Evolutionary conservation across 1,140 invertebrate species (phyloP).

Genomic region (fruit fly (Drosophila melanogaster)): DNA sequence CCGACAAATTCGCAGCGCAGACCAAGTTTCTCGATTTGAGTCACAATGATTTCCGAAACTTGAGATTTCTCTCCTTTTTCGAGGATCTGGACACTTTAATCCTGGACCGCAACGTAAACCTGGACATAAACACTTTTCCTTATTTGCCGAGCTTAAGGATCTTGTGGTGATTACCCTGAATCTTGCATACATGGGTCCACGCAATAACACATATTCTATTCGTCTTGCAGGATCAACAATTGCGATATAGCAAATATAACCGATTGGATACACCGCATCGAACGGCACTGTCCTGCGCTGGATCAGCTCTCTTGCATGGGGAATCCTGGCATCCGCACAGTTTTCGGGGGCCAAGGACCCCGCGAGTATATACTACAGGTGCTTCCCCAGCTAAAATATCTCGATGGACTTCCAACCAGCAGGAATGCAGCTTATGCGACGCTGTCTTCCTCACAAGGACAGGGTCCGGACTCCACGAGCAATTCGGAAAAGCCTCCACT

Average conservation of each 20-base stretch:
- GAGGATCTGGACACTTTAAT: constrained; percentile 76
- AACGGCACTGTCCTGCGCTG: constrained; percentile 66
- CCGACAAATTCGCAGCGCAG: constrained; percentile 74
- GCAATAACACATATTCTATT: background rate
- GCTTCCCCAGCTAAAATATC: constrained; percentile 63
- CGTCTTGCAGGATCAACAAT: constrained; percentile 71
- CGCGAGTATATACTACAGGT: constrained; percentile 67
- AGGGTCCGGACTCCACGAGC: constrained; percentile 59
- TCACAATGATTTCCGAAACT: constrained; percentile 74
- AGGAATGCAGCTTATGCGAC: constrained; percentile 11
- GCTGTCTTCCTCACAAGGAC: constrained; percentile 49
- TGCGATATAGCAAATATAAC: constrained; percentile 75
- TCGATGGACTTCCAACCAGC: constrained; percentile 55
- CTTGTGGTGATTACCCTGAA: constrained; percentile 54
- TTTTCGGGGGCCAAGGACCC: constrained; percentile 41
- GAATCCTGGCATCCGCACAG: constrained; percentile 65
- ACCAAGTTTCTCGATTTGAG: constrained; percentile 80
- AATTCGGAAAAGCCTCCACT: constrained; percentile 54
- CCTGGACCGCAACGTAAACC: constrained; percentile 68
- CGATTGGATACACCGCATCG: constrained; percentile 77
- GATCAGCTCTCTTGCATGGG: constrained; percentile 81
- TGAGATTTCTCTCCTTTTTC: constrained; percentile 79
- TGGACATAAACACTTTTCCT: constrained; percentile 73
- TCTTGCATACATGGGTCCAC: background rate
- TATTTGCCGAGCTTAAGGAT: constrained; percentile 74